Evolutionary conservation across 2,113 vertebrate genomes (phyloP).

Genomic region (Vidua chalybeata): DNA sequence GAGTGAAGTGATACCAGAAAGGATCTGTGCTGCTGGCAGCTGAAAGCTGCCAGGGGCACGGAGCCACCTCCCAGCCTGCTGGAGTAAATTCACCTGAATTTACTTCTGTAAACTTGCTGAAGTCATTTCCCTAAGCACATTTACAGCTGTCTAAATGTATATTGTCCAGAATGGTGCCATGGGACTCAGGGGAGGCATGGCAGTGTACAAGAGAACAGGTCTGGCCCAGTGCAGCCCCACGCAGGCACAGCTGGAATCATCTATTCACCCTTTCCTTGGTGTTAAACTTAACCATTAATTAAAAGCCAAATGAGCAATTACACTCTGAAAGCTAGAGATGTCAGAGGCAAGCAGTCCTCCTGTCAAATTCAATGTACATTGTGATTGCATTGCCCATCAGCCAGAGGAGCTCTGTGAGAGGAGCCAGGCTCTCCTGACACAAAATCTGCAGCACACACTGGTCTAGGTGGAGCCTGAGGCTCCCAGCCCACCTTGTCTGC

Average conservation of each 20-base stretch:
- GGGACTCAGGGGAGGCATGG: not conserved
- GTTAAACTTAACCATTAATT: not conserved
- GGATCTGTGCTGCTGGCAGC: not conserved
- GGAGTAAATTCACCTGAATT: not conserved
- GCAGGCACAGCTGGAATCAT: too few species aligned
- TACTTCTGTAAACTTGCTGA: not conserved
- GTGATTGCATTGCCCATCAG: not conserved
- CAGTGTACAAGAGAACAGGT: not conserved
- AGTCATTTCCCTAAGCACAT: not conserved
- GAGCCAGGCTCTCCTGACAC: not conserved
- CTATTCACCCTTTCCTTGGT: not conserved
- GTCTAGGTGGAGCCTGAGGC: too few species aligned
- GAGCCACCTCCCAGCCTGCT: not conserved
- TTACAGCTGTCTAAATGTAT: not conserved
- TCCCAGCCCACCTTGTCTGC: not conserved
- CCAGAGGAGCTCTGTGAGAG: not conserved
- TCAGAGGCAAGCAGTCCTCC: not conserved
- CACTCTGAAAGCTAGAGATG: not conserved
- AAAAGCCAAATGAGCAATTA: not conserved
- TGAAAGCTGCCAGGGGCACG: not conserved
- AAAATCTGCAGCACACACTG: not conserved
- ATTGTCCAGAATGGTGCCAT: not conserved
- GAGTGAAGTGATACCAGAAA: not conserved
- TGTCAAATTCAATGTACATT: fast-evolving
- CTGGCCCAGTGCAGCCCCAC: not conserved